These are phyloP conservation scores for Anhinga rufa DNA, from an alignment of 2,113 vertebrate species.

Conservation along the genomic window DNA sequence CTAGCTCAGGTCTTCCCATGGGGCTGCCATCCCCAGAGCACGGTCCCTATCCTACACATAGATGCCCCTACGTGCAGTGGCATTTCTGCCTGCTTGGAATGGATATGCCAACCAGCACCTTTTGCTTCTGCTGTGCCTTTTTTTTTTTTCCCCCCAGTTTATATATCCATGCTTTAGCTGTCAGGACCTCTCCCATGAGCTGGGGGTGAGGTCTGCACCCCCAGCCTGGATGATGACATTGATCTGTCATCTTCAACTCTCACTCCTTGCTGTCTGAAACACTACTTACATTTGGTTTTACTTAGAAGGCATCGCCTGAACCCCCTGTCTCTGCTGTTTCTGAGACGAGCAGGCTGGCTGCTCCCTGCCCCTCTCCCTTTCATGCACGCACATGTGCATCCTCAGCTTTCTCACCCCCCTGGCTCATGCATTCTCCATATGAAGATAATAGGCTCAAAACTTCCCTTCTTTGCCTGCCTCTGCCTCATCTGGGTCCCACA, in stretches of 20 bases:
- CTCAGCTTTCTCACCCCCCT: not conserved
- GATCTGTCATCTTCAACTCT: not conserved
- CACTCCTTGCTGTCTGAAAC: not conserved
- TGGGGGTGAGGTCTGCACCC: not conserved
- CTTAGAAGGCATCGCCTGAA: not conserved
- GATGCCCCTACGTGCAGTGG: rapidly evolving
- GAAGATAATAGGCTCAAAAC: not conserved
- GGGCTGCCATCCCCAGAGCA: not conserved
- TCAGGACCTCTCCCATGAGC: not conserved
- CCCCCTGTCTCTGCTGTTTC: not conserved
- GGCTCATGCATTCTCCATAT: not conserved
- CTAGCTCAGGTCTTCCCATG: not conserved
- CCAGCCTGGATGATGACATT: not conserved
- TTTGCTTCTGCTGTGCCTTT: not conserved
- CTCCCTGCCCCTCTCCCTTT: not conserved
- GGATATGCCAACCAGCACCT: not conserved
- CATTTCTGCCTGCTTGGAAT: not conserved
- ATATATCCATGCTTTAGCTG: not conserved
- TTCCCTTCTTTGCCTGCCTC: not conserved
- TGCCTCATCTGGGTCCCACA: not conserved
- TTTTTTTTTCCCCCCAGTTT: not conserved
- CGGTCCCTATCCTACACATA: not conserved
- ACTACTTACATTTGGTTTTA: not conserved
- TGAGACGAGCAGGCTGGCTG: not conserved
- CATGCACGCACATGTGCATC: not conserved